Base-by-base conservation (phyloP, 2,888 invertebrate species). In the Malthinus flaveolus region DNA sequence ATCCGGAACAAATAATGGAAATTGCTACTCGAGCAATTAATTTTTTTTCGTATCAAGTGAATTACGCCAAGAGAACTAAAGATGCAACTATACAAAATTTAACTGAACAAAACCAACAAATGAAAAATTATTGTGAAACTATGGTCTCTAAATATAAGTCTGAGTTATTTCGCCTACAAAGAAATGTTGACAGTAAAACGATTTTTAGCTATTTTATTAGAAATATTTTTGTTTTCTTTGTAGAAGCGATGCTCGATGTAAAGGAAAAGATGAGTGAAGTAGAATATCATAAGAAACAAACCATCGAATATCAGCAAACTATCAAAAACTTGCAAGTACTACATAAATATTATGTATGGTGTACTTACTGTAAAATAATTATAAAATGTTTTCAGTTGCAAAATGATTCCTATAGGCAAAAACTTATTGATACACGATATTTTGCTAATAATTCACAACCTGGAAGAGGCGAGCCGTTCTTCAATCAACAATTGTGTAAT, bases 1-100 rank as follows among this genome's bases (percentile, higher is more conserved):
- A 79, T 64, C 83, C 83, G 11, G 82, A 83, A 57, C 78, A 78
- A 52, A 80, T 83, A 49, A 81, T 83, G 82, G 83, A 83, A 63
- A 79, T 83, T 55, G 81, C 82, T 49, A 82, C 81, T 80, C 75
- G 83, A 60, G 82, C 83, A 8, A 82, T 83, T 39, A 63, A 59
- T 58, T 67, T 66, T 36, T 67, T 56, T 46, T 59, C 57, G 9
- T 66, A 64, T 53, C 67, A 67, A 56, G 45, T 66, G 44, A 63
- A 52, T 59, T 61, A 63, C 45, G 56, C 62, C 15, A 50, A 53
- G 31, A 55, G 62, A 53, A 54, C 57, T 33, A 66, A 67, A 39
- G 67, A 62, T 23, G 61, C 57, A 10, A 31, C 48, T 33, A 13
- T 65, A 32, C 55, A 54, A 32, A 51, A 59, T 15, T 13, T 35